Base-by-base conservation (phyloP, 2,888 invertebrate species). In the Cartodere bifasciata region DNA sequence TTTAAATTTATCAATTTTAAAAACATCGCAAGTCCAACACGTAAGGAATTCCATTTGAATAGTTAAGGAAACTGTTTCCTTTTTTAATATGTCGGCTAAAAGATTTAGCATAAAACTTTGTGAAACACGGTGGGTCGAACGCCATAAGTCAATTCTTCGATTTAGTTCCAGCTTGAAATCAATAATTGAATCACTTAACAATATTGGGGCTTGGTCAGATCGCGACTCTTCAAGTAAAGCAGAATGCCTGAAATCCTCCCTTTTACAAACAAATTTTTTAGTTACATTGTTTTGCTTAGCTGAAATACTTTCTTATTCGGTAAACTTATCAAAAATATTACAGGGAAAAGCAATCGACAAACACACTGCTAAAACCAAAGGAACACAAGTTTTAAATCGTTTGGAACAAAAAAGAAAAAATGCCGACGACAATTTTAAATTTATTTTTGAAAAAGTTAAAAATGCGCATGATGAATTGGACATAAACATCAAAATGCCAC, bases 1-100 rank as follows among this genome's bases (percentile, higher is more conserved):
- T 25, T 25, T 25, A 13, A 25, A 25, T 25, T 25, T 25, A 16
- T 25, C 25, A 15, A 16, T 25, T 25, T 25, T 16, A 13, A 25
- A 25, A 25, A 25, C 25, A 3, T n/a, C 25, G 10, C 14, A 25
- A 15, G 25, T 22, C 12, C 23, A 22, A 22, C 10, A 12, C 12
- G 23, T 25, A 15, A 25, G 25, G 16, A 25, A 25, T 16, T 25
- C 25, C 3, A 16, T 25, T 25, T 14, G 25, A 3, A 25, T 15
- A 13, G 16, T 25, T 14, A 25, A 25, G 16, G 25, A 25, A 25
- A 25, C 25, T 7, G 16, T 25, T 15, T 15, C 7, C 7, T 13
- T 25, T 25, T 13, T 25, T 10, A 25, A 25, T 16, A n/a, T 16
- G 16, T 25, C 25, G 7, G n/a, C 25, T 9, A 25, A 25, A 16